Conservation (phyloP, 2,113 vertebrate genomes). For the Urocitellus parryii region DNA sequence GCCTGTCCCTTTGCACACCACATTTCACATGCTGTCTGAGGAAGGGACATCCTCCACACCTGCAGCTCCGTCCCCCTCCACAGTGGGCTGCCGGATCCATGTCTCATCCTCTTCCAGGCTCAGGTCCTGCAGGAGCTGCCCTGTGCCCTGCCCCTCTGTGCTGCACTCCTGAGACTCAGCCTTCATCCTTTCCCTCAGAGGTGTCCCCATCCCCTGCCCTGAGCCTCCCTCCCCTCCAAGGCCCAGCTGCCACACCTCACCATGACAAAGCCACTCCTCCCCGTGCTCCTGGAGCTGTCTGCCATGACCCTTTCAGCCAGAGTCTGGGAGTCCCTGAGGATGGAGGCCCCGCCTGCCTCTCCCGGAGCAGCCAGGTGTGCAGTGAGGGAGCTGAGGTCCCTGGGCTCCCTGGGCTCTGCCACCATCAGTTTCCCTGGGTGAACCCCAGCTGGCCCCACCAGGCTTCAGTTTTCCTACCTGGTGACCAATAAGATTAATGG, state of each 20-base stretch:
- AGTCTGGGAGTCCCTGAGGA: not conserved
- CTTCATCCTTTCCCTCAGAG: not conserved
- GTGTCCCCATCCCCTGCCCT: not conserved
- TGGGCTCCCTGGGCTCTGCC: too few relatives aligned
- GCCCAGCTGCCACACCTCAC: too few relatives aligned
- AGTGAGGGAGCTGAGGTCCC: too few relatives aligned
- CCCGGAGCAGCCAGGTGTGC: too few relatives aligned
- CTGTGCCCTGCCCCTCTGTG: not conserved
- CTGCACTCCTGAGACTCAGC: not conserved
- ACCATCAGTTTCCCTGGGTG: not conserved
- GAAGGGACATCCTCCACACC: too few relatives aligned
- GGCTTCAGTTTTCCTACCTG: not conserved
- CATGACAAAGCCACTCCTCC: too few relatives aligned
- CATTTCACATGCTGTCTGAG: too few relatives aligned
- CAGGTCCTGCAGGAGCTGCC: not conserved
- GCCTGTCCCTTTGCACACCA: too few relatives aligned
- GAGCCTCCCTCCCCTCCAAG: too few relatives aligned
- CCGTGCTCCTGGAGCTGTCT: accelerated
- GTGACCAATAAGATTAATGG: not conserved
- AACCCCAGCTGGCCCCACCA: accelerated
- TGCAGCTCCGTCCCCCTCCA: too few relatives aligned
- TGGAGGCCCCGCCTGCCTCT: not conserved
- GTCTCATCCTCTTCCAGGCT: too few relatives aligned
- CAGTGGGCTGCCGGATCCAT: too few relatives aligned
- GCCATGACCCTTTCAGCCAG: not conserved